Evolutionary conservation across 1,140 invertebrate genomes (phyloP), one percentile per base, ranked within the genome.

Genomic region (Drosophila carrolli): DNA sequence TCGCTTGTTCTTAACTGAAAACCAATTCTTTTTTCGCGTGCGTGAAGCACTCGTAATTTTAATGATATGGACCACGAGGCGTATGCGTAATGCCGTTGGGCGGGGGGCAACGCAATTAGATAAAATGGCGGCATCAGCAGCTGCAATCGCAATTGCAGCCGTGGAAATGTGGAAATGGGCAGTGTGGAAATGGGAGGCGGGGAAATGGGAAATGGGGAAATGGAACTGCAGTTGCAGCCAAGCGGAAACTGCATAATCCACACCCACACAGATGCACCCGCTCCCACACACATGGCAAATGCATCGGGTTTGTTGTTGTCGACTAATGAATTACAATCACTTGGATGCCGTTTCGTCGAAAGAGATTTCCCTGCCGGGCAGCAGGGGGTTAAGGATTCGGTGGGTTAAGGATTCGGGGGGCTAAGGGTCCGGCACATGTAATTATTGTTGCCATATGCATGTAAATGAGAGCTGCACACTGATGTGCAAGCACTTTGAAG

Each of bases 301-400:
- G 83, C 83, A 86, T 80, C 35, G 32, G 16, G 32, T 79, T 80
- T 84, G 72, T 86, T 81, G 83, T 80, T 86, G 83, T 86, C 83
- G 82, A 88, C 83, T 86, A 86, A 86, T 86, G 84, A 86, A 86
- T 86, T 86, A 86, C 85, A 86, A 88, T 86, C 79, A 83, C 81
- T 81, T 86, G 79, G 81, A 72, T 81, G 78, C 51, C 65, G 47
- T 59, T 51, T 59, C 53, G 50, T 43, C 40, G 67, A 71, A 71
- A 71, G 65, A 70, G 67, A 71, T 70, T 71, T 53, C 67, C 58
- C 47, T 16, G n/a, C 48, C 8, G n/a, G 40, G 66, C 19, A 65
- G 37, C 51, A 46, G 19, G 29, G 11, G 27, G 48, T 5, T 44
- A 41, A 38, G 19, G 48, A 5, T 19, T n/a, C 48, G 10, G 14